Evolutionary conservation across 2,888 invertebrate species (phyloP).

Genomic region (Hydroisotoma schaefferi): DNA sequence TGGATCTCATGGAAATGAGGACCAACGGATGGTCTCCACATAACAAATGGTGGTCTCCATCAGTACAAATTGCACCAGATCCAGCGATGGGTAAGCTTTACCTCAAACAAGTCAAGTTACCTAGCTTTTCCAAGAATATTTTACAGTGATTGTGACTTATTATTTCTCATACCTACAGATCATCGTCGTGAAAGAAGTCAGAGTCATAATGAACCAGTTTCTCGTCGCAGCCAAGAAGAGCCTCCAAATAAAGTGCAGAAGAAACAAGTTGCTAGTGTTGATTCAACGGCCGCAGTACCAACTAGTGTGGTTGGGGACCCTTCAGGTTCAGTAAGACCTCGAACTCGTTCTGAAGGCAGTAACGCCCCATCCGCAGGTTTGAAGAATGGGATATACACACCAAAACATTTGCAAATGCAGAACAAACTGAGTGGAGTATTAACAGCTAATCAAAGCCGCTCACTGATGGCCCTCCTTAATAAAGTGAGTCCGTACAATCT

Average conservation of each 20-base stretch:
- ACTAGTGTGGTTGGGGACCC: no score
- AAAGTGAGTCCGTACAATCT: constrained; percentile 43
- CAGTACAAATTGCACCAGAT: constrained; percentile 30
- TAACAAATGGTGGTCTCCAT: constrained; percentile 48
- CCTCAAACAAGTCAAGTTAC: no score
- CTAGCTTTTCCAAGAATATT: no score
- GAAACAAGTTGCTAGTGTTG: neutral
- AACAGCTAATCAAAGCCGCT: constrained; percentile 14
- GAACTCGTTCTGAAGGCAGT: constrained; percentile 10
- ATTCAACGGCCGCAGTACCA: no score
- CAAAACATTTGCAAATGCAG: neutral
- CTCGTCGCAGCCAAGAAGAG: neutral
- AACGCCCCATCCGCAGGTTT: neutral
- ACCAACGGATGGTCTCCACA: constrained; percentile 45
- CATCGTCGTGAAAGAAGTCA: no score
- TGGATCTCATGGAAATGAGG: constrained; percentile 46
- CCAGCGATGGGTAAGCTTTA: no score
- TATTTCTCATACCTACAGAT: no score
- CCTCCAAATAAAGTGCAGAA: constrained; percentile 1
- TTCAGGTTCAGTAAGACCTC: no score
- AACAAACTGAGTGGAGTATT: neutral
- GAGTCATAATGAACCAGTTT: no score
- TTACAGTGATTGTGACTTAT: no score
- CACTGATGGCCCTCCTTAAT: constrained; percentile 35
- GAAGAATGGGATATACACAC: neutral